Evolutionary conservation across 2,797 vertebrate genomes (phyloP).

Genomic region (Leucoraja ocellata): DNA sequence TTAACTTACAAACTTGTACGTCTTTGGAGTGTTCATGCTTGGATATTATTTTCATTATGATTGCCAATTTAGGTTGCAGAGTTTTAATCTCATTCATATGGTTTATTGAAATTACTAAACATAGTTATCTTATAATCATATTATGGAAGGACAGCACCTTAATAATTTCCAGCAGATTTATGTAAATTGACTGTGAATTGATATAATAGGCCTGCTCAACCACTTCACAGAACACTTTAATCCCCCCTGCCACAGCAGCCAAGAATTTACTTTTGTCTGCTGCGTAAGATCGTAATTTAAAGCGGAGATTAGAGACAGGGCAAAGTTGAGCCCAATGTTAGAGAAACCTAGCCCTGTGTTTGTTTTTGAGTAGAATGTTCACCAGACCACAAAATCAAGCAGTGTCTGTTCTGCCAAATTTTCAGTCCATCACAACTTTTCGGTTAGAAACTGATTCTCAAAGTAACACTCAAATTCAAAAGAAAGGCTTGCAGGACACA

Average conservation of each 20-base stretch:
- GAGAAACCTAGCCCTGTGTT: neutral
- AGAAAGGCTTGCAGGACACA: neutral
- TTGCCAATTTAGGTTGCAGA: neutral
- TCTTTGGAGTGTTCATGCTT: neutral
- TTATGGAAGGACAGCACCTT: neutral
- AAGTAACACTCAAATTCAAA: neutral
- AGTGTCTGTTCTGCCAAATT: neutral
- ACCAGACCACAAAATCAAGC: neutral
- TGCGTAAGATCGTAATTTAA: neutral
- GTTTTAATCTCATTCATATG: neutral
- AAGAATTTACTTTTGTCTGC: neutral
- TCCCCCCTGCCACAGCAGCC: neutral
- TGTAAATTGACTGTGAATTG: neutral
- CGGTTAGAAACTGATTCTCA: neutral
- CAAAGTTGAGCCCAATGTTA: neutral
- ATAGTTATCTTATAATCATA: neutral
- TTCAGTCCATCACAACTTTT: neutral
- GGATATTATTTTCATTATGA: neutral
- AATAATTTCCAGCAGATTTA: slow-evolving; percentile 24
- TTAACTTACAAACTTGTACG: too few species aligned
- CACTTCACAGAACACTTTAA: slow-evolving; percentile 35
- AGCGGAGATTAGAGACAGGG: neutral
- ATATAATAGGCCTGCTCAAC: neutral
- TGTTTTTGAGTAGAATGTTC: neutral
- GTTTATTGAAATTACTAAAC: neutral